Conservation (phyloP, 2,113 vertebrate species). For the Cephalopterus ornatus region DNA sequence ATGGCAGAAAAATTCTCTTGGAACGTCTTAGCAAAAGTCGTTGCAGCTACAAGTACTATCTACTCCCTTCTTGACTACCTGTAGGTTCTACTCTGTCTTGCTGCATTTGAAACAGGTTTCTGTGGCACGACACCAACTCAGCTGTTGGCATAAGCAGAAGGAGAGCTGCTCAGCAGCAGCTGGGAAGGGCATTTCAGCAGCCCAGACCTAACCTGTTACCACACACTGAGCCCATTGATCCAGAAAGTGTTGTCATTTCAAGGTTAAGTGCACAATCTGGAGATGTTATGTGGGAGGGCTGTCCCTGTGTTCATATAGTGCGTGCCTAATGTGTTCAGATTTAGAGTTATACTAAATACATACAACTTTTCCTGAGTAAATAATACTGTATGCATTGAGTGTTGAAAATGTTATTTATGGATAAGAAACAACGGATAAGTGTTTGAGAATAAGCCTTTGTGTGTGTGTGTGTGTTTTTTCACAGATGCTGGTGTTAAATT, state of each 20-base stretch:
- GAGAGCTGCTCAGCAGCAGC: not conserved
- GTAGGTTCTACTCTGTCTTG: not conserved
- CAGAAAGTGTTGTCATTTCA: slow-evolving; percentile 28
- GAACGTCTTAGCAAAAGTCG: not conserved
- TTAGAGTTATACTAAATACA: rapidly evolving
- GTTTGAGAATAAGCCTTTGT: not conserved
- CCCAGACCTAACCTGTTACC: not conserved
- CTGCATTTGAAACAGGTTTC: not conserved
- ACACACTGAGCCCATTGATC: not conserved
- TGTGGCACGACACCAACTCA: not conserved
- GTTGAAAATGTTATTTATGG: not conserved
- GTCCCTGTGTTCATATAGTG: not conserved
- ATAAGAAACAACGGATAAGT: not conserved
- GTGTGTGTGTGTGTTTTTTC: not conserved
- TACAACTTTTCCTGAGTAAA: not conserved
- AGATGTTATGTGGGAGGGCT: not conserved
- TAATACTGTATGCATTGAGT: not conserved
- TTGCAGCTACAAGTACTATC: not conserved
- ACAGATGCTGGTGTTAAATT: not conserved
- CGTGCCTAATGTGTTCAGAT: not conserved
- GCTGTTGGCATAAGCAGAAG: not conserved
- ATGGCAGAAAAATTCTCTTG: not conserved
- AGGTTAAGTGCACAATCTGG: slow-evolving; percentile 48
- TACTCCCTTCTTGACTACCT: not conserved
- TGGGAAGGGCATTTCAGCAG: slow-evolving; percentile 10